phyloP scores from a whole-genome alignment of 2,113 vertebrate genomes.

The Abramis brama region DNA sequence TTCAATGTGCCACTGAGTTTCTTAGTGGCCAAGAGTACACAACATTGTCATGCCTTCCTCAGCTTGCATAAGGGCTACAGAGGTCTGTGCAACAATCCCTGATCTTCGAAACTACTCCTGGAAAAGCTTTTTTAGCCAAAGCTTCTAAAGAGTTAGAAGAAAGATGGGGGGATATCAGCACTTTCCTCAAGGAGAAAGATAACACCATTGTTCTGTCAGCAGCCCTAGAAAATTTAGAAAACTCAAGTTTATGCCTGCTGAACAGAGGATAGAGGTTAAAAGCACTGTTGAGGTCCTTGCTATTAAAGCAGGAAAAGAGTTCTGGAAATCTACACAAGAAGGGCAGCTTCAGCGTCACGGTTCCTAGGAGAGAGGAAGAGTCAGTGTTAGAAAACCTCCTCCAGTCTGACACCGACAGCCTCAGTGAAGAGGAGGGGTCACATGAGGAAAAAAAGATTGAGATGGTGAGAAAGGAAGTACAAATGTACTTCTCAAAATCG shows the following conservation, averaged over 20 bases:
- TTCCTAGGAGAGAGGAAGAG: conserved; percentile 5
- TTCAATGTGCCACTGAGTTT: conserved; percentile 3
- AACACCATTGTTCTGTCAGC: conserved; percentile 27
- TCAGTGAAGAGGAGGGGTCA: conserved; percentile 37
- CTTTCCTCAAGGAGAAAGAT: not conserved
- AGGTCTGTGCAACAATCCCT: not conserved
- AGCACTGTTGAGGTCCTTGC: conserved; percentile 40
- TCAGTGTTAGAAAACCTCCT: conserved; percentile 32
- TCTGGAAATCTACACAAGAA: not conserved
- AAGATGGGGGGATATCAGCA: conserved; percentile 19
- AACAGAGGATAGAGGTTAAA: conserved; percentile 23
- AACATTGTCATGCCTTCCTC: conserved; percentile 31
- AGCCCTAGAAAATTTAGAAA: conserved; percentile 32
- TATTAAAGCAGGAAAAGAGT: conserved; percentile 39
- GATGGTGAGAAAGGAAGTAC: not conserved
- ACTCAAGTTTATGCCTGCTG: conserved; percentile 47
- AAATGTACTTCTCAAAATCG: conserved; percentile 33
- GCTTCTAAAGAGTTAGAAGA: conserved; percentile 14
- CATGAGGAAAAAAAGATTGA: conserved; percentile 29
- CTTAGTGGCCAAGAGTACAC: not conserved
- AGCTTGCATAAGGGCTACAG: conserved; percentile 18
- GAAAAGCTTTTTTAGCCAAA: conserved; percentile 25
- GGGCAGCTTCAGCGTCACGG: not conserved
- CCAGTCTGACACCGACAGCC: conserved; percentile 41
- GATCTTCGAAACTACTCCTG: conserved; percentile 5